Conservation (phyloP, 2,797 vertebrate genomes). For the Phrynocephalus vlangalii region DNA sequence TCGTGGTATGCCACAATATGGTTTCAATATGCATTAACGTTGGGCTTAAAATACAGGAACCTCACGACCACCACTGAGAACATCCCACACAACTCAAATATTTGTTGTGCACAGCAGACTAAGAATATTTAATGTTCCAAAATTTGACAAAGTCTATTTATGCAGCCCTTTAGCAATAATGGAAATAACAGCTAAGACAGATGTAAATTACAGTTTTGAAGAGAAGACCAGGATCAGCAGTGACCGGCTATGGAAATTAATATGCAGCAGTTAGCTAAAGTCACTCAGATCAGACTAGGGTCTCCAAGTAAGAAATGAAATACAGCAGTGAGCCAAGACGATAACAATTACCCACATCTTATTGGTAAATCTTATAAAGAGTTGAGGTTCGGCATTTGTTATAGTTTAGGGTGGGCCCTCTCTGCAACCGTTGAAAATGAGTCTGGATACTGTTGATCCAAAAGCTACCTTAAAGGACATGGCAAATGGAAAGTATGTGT, state of each 20-base stretch:
- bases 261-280: conserved; percentile 10
- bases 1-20: conserved; percentile 22
- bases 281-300: neutral
- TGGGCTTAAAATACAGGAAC: conserved; percentile 27
- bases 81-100: conserved; percentile 12
- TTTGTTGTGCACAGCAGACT: conserved; percentile 24
- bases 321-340: neutral
- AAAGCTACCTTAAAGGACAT: neutral
- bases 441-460: neutral
- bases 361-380: neutral
- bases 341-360: neutral
- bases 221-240: neutral
- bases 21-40: conserved; percentile 37
- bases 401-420: neutral
- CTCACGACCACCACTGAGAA: conserved; percentile 22
- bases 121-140: conserved; percentile 15
- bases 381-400: neutral
- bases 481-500: neutral
- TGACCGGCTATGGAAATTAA: conserved; percentile 3
- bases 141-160: conserved; percentile 4
- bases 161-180: neutral
- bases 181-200: conserved; percentile 21
- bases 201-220: conserved; percentile 18
- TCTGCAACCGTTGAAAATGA: neutral
- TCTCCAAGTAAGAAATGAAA: neutral